These are phyloP conservation scores for Volucella inanis DNA, from an alignment of 2,888 invertebrate genomes.

Conservation along the genomic window DNA sequence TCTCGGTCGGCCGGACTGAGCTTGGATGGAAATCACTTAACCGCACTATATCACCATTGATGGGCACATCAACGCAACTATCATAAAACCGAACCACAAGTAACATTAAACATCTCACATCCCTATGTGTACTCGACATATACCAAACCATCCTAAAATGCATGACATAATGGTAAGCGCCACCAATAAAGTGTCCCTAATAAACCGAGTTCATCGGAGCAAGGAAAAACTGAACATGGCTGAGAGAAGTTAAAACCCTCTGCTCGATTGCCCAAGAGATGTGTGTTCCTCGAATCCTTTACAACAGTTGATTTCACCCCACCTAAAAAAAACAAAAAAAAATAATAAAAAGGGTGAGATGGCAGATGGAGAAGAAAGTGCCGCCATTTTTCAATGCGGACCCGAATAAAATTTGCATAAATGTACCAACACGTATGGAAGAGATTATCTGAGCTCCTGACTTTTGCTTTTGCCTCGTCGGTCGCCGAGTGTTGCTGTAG, in stretches of 20 bases:
- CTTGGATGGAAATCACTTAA: conserved; percentile 68
- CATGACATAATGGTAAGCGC: conserved; percentile 42
- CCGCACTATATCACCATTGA: conserved; percentile 72
- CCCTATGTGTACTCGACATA: neutral
- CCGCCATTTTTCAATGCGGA: conserved; percentile 60
- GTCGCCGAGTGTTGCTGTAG: neutral
- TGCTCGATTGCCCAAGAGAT: conserved; percentile 20
- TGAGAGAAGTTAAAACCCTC: conserved; percentile 24
- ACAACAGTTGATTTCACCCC: conserved; percentile 3
- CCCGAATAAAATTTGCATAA: conserved; percentile 65
- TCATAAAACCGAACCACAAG: conserved; percentile 72
- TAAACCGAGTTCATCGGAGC: conserved; percentile 64
- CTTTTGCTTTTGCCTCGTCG: conserved; percentile 65
- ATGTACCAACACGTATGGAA: conserved; percentile 72
- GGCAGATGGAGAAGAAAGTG: conserved; percentile 28
- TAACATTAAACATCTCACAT: conserved; percentile 59
- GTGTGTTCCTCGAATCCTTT: no score
- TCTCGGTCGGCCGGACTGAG: conserved; percentile 4
- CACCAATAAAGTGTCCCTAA: conserved; percentile 69
- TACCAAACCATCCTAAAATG: conserved; percentile 22
- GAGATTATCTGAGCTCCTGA: conserved; percentile 74
- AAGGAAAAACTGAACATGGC: neutral
- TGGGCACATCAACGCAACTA: conserved; percentile 72
- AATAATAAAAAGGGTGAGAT: no score
- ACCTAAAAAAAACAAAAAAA: conserved; percentile 10